Percentiles rank a stretch among this genome's conserved stretches.
These are phyloP conservation scores for Metridium senile DNA, from an alignment of 92 coral and sea anemone species.

Conservation along the genomic window DNA sequence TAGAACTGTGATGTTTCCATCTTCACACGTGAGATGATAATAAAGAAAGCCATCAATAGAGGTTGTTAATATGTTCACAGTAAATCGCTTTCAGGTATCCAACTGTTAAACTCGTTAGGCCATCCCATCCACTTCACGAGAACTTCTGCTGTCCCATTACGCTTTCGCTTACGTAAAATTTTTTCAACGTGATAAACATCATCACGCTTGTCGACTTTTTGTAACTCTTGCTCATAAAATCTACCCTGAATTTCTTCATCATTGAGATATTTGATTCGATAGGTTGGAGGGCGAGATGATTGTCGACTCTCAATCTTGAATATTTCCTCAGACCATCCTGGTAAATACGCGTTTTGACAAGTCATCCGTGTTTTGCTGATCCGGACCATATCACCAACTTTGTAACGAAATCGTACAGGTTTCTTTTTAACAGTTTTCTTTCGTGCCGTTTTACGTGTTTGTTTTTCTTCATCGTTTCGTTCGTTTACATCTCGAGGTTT, in stretches of 20 bases:
- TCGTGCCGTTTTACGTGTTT: slow-evolving; percentile 17
- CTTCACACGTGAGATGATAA: neutral
- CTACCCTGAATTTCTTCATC: slow-evolving; percentile 20
- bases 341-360: slow-evolving; percentile 44
- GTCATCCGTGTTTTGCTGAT: slow-evolving; percentile 34
- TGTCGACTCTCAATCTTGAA: slow-evolving; percentile 34
- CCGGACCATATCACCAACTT: slow-evolving; percentile 32
- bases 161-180: slow-evolving; percentile 22
- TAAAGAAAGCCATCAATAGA: neutral
- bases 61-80: neutral
- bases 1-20: slow-evolving; percentile 37
- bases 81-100: slow-evolving; percentile 35
- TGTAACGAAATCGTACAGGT: slow-evolving; percentile 20
- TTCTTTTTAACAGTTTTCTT: neutral
- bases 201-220: slow-evolving; percentile 15
- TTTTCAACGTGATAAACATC: slow-evolving; percentile 33
- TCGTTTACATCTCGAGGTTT: slow-evolving; percentile 34
- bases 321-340: slow-evolving; percentile 48
- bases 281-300: slow-evolving; percentile 36
- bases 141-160: slow-evolving; percentile 8
- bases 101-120: slow-evolving; percentile 36
- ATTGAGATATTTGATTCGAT: slow-evolving; percentile 29
- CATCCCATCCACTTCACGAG: slow-evolving; percentile 49
- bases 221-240: slow-evolving; percentile 33
- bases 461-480: slow-evolving; percentile 25